Conservation (phyloP, 64 coral and sea anemone species). For the Porites lutea region DNA sequence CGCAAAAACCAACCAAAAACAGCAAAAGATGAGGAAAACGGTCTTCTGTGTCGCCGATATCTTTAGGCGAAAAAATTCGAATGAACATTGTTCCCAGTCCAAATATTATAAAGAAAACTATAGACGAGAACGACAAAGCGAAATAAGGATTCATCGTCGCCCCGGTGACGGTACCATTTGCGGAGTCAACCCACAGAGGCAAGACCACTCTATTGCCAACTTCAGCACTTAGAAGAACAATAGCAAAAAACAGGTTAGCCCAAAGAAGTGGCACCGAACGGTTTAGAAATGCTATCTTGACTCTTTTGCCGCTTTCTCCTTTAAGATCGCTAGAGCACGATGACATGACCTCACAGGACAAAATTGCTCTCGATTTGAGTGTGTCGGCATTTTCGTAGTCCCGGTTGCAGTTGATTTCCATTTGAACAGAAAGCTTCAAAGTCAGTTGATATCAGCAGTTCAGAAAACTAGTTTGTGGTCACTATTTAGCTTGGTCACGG, state of each 20-base stretch:
- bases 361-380: too few species aligned
- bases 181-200: slow-evolving; percentile 87
- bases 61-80: slow-evolving; percentile 51
- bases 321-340: too few species aligned
- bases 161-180: slow-evolving; percentile 8
- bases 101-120: slow-evolving; percentile 88
- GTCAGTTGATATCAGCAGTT: too few species aligned
- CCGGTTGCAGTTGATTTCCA: too few species aligned
- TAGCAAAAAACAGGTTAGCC: slow-evolving; percentile 84
- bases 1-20: slow-evolving; percentile 84
- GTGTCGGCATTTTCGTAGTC: too few species aligned
- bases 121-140: slow-evolving; percentile 77
- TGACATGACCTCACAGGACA: not conserved
- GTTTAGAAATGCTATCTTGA: too few species aligned
- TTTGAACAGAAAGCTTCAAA: too few species aligned
- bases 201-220: slow-evolving; percentile 84
- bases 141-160: slow-evolving; percentile 78
- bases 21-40: slow-evolving; percentile 70
- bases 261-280: not conserved
- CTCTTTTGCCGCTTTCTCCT: too few species aligned
- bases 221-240: slow-evolving; percentile 42
- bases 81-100: slow-evolving; percentile 61
- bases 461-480: too few species aligned
- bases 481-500: too few species aligned
- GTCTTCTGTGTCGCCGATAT: slow-evolving; percentile 73